Percentiles rank a stretch among this genome's conserved stretches.
These are phyloP conservation scores for Protobothrops flavoviridis DNA, from an alignment of 2,113 vertebrate genomes.

Conservation along the genomic window DNA sequence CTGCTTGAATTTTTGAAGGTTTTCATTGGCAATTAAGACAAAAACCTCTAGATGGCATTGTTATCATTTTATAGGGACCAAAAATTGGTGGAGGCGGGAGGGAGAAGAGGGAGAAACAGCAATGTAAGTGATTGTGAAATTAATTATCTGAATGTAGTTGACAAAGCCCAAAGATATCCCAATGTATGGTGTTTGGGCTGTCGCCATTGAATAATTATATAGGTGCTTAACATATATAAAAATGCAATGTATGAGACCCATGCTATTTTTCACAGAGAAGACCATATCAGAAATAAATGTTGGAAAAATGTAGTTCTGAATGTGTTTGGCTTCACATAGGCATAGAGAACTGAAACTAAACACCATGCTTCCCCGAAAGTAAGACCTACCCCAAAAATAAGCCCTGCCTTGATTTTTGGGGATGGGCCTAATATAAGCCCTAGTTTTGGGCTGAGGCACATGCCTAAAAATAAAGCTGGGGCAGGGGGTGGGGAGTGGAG, in stretches of 20 bases:
- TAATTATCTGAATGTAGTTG: not conserved
- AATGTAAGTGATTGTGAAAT: not conserved
- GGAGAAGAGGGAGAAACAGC: not conserved
- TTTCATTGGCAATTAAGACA: not conserved
- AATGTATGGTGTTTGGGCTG: not conserved
- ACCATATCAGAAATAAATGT: not conserved
- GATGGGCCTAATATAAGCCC: too few species aligned
- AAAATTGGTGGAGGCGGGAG: not conserved
- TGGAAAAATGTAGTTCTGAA: not conserved
- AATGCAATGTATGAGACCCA: not conserved
- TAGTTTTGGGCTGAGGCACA: too few species aligned
- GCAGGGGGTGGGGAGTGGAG: too few species aligned
- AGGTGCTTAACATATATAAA: not conserved
- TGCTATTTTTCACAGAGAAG: not conserved
- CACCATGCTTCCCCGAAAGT: too few species aligned
- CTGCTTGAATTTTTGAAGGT: not conserved
- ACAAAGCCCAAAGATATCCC: not conserved
- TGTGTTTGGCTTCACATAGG: not conserved
- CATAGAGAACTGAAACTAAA: not conserved
- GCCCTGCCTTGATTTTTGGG: too few species aligned
- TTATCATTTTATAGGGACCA: not conserved
- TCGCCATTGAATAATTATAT: not conserved
- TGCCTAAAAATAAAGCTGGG: too few species aligned
- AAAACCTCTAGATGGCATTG: not conserved
- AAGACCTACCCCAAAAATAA: too few species aligned